Evolutionary conservation across 2,113 vertebrate genomes (phyloP).

Genomic region (Prietella phreatophila): DNA sequence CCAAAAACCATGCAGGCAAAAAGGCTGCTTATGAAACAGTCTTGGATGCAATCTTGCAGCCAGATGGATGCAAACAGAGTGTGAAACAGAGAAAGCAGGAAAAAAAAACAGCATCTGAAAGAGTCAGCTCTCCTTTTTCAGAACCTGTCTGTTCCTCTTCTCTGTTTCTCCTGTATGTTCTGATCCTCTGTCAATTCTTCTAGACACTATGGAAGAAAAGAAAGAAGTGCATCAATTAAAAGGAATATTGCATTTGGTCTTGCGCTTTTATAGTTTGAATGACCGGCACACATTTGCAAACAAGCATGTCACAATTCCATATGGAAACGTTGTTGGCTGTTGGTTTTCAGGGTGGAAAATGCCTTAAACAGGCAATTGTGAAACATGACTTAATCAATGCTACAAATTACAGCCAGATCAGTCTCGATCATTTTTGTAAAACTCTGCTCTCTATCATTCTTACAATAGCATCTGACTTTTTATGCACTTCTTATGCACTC

Average conservation of each 20-base stretch:
- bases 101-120: constrained; percentile 50
- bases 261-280: background rate
- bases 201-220: constrained; percentile 43
- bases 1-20: constrained; percentile 32
- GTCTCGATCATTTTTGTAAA: background rate
- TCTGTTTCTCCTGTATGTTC: constrained; percentile 42
- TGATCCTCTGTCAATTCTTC: constrained; percentile 28
- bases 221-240: background rate
- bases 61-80: constrained; percentile 62
- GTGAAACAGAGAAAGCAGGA: constrained; percentile 53
- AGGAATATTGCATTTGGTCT: background rate
- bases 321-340: background rate
- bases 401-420: background rate
- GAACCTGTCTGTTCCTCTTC: constrained; percentile 47
- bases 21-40: constrained; percentile 61
- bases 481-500: background rate
- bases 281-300: background rate
- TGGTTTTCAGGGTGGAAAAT: background rate
- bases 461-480: background rate
- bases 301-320: background rate
- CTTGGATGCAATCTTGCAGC: constrained; percentile 57
- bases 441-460: background rate
- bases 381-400: background rate
- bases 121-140: constrained; percentile 23
- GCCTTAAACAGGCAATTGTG: background rate